Conservation (phyloP, 2,888 invertebrate species). For the Lingula anatina region DNA sequence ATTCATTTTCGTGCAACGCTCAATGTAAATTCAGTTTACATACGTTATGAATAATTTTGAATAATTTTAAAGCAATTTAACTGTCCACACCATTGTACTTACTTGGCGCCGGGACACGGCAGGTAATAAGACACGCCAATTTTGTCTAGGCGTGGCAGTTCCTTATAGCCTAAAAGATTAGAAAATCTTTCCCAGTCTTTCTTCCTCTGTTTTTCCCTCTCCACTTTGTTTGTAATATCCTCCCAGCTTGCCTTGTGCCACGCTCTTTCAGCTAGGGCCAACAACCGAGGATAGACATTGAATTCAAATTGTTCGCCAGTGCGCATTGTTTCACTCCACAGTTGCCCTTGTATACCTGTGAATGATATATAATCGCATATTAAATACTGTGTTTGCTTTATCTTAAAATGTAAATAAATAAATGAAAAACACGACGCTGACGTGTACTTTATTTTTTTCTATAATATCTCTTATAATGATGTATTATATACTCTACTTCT, state of each 20-base stretch:
- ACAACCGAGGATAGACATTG: constrained; percentile 32
- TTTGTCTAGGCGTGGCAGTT: constrained; percentile 32
- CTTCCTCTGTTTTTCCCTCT: constrained; percentile 11
- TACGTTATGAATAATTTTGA: neutral
- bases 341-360: constrained; percentile 39
- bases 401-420: too few relatives aligned
- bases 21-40: neutral
- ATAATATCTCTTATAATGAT: too few relatives aligned
- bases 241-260: constrained; percentile 44
- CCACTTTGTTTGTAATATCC: constrained; percentile 9
- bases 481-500: too few relatives aligned
- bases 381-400: too few relatives aligned
- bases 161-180: constrained; percentile 33
- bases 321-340: constrained; percentile 38
- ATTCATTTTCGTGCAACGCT: neutral
- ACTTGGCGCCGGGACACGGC: constrained; percentile 44
- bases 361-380: too few relatives aligned
- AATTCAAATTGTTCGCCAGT: constrained; percentile 22
- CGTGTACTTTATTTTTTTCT: too few relatives aligned
- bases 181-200: constrained; percentile 40
- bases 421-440: too few relatives aligned
- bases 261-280: constrained; percentile 38
- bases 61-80: neutral
- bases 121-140: constrained; percentile 33
- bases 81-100: constrained; percentile 5